Evolutionary conservation across 2,888 invertebrate genomes (phyloP), one percentile per base, ranked within the genome.

Genomic region (Cephus spinipes): DNA sequence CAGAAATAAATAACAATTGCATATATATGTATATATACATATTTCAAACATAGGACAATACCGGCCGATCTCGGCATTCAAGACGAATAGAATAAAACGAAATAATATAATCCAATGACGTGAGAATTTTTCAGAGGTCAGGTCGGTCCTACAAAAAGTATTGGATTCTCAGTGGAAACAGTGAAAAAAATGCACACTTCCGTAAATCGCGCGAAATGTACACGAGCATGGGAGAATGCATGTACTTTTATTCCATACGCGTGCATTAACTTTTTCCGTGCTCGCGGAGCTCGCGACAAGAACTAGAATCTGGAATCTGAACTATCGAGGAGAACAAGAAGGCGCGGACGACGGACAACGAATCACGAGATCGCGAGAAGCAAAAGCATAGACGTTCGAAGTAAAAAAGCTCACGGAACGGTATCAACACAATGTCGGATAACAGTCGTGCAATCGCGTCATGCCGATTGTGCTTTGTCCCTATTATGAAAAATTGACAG

Each of bases 141-240:
- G 23, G 23, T 55, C 2, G 55, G 55, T 23, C 55, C 9, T 23
- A 55, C 23, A 2, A 23, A 55, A 23, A 9, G 23, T 23, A 55
- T 55, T 55, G 23, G 55, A 15, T 55, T 55, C 9, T 9, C 55
- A 55, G 55, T 15, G 55, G 15, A 55, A 55, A 55, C 15, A 30
- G 78, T 75, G 69, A 73, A 55, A 75, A 77, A 79, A 80, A 81
- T 77, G 78, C 78, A 78, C 80, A 81, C 77, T 81, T 76, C 74
- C 73, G 76, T 55, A 23, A 55, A 23, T 55, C 55, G 55, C 23
- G 55, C 55, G 55, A 55, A 55, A 55, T 55, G 23, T 23, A 55
- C 55, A 75, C 35, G 76, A 68, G 71, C 76, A 75, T 77, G 6
- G 11, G 31, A 69, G 69, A 31, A 73, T 73, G 32, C 33, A 73